Base-by-base conservation (phyloP, 37 sponge, comb jelly and placozoan genomes). In the Cladorhizidae sp. region DNA sequence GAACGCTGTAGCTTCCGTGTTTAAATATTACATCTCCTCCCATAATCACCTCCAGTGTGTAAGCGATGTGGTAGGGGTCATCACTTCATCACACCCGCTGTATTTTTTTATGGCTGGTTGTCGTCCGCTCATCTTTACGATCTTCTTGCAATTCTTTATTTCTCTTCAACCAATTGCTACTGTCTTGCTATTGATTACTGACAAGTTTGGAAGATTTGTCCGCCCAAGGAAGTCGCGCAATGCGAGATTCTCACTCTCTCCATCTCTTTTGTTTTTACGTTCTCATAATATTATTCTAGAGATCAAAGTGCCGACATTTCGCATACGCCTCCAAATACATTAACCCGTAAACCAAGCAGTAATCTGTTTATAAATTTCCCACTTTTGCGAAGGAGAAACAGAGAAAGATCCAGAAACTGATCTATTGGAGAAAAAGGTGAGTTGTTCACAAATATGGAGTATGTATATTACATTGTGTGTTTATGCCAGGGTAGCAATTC, bases 351-450 rank as follows among this genome's bases (percentile, higher is more conserved):
- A 54, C 72, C 31, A 35, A 39, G 3, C 55, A 50, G 80, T 68
- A 51, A 45, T 64, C 69, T 69, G 31, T 55, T 54, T 37, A 81
- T 81, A 71, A 71, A 71, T 81, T 61, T 81, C 72, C 81, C 59
- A 72, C 71, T 23, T 40, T 26, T 3, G 59, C 72, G 45, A 43
- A 70, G 33, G 78, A 61, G 78, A 29, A 51, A 76, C 58, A 43
- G 51, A 55, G 26, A 22, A 71, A 71, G 72, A 36, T 26, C 21
- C 21, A 45, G 62, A 17, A 45, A 45, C 9, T 45, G 5, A 45
- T 45, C 49, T 61, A 17, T 61, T 61, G 15, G 49, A n/a, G 45
- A 5, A 71, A 36, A 25, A 45, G n/a, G 45, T 45, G 72, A 45
- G 72, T 23, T 71, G 28, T 31, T 67, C 21, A 8, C 21, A 67